Conservation (phyloP, 2,797 vertebrate species). For the Notoglanidium macrostoma region DNA sequence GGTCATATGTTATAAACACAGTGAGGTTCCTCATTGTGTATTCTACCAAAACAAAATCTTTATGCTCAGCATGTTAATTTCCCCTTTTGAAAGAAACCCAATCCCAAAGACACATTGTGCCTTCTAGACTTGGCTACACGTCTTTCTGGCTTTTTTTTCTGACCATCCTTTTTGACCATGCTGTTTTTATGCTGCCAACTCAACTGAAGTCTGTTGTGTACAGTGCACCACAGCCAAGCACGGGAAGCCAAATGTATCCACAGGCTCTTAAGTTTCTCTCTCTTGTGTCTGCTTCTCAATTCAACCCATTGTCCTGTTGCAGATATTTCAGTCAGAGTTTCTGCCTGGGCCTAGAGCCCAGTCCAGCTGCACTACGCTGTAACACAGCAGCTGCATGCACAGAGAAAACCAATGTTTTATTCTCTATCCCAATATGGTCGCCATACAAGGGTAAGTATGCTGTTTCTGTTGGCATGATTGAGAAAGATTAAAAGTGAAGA, state of each 20-base stretch:
- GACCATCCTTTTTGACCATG: constrained; percentile 9
- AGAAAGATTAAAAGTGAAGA: constrained; percentile 16
- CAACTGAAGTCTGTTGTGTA: constrained; percentile 15
- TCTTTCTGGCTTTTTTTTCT: constrained; percentile 13
- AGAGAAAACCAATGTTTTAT: constrained; percentile 45
- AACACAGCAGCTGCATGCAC: constrained; percentile 40
- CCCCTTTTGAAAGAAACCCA: constrained; percentile 3
- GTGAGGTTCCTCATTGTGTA: constrained; percentile 4
- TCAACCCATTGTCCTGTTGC: constrained; percentile 49
- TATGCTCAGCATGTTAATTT: constrained; percentile 25
- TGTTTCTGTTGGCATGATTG: constrained; percentile 37
- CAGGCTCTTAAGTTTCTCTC: constrained; percentile 38
- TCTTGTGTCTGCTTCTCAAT: constrained; percentile 36
- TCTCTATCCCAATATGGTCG: constrained; percentile 30
- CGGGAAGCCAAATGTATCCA: constrained; percentile 32
- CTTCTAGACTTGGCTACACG: constrained; percentile 21
- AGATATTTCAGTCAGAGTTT: constrained; percentile 43
- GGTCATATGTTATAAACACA: neutral
- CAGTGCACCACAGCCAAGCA: constrained; percentile 28
- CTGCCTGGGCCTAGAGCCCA: constrained; percentile 30
- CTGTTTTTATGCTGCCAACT: constrained; percentile 19
- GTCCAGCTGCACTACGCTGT: constrained; percentile 41
- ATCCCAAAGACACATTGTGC: neutral
- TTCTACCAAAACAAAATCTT: constrained; percentile 7
- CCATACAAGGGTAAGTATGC: constrained; percentile 23